These are phyloP conservation scores for Ataeniobius toweri DNA, from an alignment of 2,797 vertebrate genomes.

Conservation along the genomic window DNA sequence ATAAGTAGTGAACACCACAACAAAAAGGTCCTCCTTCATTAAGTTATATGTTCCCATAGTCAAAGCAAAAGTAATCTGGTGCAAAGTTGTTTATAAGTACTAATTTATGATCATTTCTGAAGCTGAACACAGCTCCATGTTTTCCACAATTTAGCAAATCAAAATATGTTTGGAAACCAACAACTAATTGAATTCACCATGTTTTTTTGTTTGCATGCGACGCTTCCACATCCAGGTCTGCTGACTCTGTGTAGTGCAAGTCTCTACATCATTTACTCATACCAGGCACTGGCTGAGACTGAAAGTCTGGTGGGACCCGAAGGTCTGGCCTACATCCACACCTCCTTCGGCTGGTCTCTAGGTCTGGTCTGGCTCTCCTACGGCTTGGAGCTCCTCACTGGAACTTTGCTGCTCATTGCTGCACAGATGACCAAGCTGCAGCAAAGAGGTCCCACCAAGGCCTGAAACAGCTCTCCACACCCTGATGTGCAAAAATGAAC, in stretches of 20 bases:
- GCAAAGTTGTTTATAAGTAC: background rate
- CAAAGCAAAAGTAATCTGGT: background rate
- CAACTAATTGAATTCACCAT: background rate
- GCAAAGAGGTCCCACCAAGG: slow-evolving; percentile 28
- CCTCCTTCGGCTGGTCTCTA: slow-evolving; percentile 82
- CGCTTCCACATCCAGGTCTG: slow-evolving; percentile 61
- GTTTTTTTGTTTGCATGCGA: background rate
- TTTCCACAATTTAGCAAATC: background rate
- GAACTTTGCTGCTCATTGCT: slow-evolving; percentile 71
- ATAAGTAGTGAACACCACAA: background rate
- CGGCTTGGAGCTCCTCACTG: slow-evolving; percentile 69
- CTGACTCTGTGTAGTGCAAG: slow-evolving; percentile 78
- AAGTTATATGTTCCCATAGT: too few relatives aligned
- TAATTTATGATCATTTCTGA: too few relatives aligned
- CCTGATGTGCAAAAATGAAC: background rate
- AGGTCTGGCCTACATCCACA: slow-evolving; percentile 59
- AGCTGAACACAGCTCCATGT: background rate
- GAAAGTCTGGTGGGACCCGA: slow-evolving; percentile 63
- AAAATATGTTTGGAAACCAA: background rate
- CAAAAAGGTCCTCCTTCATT: background rate
- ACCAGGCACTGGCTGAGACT: slow-evolving; percentile 71
- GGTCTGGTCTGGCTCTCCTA: slow-evolving; percentile 83
- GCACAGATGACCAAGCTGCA: slow-evolving; percentile 47
- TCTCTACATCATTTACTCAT: slow-evolving; percentile 79
- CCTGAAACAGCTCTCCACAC: slow-evolving; percentile 24